Base-by-base conservation (phyloP, 1,140 invertebrate species). In the Drepana arcuata region DNA sequence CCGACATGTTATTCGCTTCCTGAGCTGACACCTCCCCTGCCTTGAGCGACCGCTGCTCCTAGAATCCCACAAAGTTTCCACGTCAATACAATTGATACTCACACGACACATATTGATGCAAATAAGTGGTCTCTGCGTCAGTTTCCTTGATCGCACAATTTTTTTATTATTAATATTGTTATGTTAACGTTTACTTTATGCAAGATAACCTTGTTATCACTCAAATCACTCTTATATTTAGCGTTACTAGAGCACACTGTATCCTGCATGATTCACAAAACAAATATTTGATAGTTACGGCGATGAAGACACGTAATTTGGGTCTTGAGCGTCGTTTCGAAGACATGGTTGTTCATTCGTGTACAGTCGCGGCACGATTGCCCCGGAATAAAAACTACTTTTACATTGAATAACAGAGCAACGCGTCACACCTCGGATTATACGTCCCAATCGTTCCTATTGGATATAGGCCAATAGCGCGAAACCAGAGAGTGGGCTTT, bases 21-120 rank as follows among this genome's bases (percentile, higher is more conserved):
- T 95, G 91, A 58, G 94, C 91, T 13, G 89, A 90, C 10, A 95
- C 83, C 69, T 95, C 93, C 27, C 92, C 92, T 21, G 93, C 87
- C 69, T 92, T 93, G 33, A 95, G 65, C 10, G 92, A 92, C 54
- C 91, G 86, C 30, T 92, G 90, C 69, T 93, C 92, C 92, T 94
- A 78, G 28, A 87, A 75, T 18, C 6, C n/a, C 40, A 32, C 36
- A 64, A 41, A 51, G 24, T 35, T 37, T 2, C 16, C 25, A 39
- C 14, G 29, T 27, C 30, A n/a, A n/a, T n/a, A n/a, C n/a, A n/a
- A n/a, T n/a, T n/a, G n/a, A n/a, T n/a, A n/a, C n/a, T n/a, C n/a
- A n/a, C n/a, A n/a, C n/a, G n/a, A n/a, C n/a, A n/a, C n/a, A n/a
- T n/a, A n/a, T n/a, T n/a, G n/a, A n/a, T n/a, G n/a, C n/a, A n/a